Evolutionary conservation across 2,797 vertebrate genomes (phyloP).

Genomic region (Danio albolineatus): DNA sequence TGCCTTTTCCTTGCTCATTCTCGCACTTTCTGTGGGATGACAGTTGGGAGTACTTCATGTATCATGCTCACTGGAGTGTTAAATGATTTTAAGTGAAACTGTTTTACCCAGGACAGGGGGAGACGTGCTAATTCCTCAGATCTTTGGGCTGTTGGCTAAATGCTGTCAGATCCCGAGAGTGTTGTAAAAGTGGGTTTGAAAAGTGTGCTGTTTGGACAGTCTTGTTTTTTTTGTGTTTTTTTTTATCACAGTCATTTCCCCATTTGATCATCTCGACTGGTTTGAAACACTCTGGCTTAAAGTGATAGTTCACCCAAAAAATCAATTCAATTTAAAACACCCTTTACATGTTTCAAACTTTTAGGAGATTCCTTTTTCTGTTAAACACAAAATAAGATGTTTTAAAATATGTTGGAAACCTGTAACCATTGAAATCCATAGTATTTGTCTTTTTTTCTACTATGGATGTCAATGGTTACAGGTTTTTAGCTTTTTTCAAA

Average conservation of each 20-base stretch:
- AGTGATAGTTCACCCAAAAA: too few species aligned
- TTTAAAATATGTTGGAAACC: too few species aligned
- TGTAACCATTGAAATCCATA: too few species aligned
- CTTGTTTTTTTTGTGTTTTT: background rate
- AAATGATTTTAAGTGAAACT: conserved; percentile 49
- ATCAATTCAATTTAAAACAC: too few species aligned
- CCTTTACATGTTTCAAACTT: too few species aligned
- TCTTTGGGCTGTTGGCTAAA: conserved; percentile 5
- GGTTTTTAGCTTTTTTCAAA: too few species aligned
- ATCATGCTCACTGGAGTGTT: conserved; percentile 47
- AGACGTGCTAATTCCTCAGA: conserved; percentile 3
- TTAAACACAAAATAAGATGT: too few species aligned
- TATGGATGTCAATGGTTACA: too few species aligned
- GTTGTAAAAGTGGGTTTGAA: background rate
- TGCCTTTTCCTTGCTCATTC: conserved; percentile 1
- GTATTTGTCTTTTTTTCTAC: too few species aligned
- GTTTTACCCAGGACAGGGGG: conserved; percentile 26
- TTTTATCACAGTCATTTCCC: background rate
- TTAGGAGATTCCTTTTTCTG: too few species aligned
- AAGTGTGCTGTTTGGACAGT: background rate
- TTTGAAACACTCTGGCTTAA: conserved; percentile 4
- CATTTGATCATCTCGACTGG: background rate
- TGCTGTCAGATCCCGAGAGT: background rate
- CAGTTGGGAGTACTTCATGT: conserved; percentile 39
- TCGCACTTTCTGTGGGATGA: conserved; percentile 7